These are phyloP conservation scores for Leptinotarsa undecemlineata DNA, from an alignment of 1,140 invertebrate species.

Conservation along the genomic window DNA sequence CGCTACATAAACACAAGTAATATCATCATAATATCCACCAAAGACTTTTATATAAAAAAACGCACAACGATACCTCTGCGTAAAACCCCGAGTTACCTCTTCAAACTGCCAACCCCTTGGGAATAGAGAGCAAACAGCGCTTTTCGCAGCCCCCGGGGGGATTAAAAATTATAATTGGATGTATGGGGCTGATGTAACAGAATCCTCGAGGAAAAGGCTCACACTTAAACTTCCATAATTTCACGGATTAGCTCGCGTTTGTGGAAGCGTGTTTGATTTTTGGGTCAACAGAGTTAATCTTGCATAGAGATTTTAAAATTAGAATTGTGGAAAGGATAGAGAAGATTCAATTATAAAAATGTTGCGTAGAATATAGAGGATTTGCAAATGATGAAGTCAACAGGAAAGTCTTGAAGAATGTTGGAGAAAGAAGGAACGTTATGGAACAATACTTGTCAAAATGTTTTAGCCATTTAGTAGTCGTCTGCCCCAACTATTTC, in stretches of 20 bases:
- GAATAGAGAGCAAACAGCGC: constrained; percentile 45
- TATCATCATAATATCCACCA: too few relatives aligned
- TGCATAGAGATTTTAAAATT: neutral
- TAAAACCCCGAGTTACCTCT: neutral
- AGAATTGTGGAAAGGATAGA: neutral
- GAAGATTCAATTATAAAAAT: neutral
- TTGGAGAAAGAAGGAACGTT: too few relatives aligned
- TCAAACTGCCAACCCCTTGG: constrained; percentile 21
- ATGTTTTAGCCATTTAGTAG: too few relatives aligned
- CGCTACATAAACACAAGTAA: too few relatives aligned
- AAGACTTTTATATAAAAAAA: too few relatives aligned
- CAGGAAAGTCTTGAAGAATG: too few relatives aligned
- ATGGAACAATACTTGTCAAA: too few relatives aligned
- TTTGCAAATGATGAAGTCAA: too few relatives aligned
- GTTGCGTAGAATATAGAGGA: too few relatives aligned
- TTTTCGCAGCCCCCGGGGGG: constrained; percentile 44
- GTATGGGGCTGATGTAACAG: constrained; percentile 26
- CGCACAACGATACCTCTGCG: too few relatives aligned
- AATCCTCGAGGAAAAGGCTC: neutral
- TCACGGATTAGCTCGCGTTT: constrained; percentile 10
- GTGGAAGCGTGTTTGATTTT: neutral
- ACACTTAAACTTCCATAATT: constrained; percentile 16
- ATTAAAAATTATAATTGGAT: constrained; percentile 53
- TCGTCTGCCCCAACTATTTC: too few relatives aligned
- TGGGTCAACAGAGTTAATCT: constrained; percentile 15